phyloP scores from a whole-genome alignment of 2,113 vertebrate species.

The Podiceps cristatus region DNA sequence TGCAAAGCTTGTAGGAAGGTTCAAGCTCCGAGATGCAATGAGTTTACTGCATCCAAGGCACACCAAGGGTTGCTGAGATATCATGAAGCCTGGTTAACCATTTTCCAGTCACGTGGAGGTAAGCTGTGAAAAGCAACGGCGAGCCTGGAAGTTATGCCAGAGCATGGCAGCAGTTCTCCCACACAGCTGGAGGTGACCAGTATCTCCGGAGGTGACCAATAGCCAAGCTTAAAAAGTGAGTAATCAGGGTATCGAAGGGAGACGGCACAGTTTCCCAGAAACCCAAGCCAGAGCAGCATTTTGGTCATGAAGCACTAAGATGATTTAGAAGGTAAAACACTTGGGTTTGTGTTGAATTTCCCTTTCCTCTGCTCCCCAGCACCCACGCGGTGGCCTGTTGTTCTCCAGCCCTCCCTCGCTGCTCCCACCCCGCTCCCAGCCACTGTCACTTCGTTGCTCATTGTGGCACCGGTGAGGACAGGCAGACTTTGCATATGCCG shows the following conservation, averaged over 20 bases:
- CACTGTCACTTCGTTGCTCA: background rate
- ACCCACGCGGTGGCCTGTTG: background rate
- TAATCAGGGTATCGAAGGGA: too few relatives aligned
- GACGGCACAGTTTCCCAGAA: background rate
- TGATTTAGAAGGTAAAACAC: slow-evolving; percentile 62
- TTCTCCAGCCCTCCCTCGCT: background rate
- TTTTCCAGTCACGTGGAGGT: background rate
- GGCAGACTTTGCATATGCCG: background rate
- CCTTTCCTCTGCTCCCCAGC: background rate
- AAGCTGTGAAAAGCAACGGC: background rate
- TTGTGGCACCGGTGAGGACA: background rate
- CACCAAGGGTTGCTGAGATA: background rate
- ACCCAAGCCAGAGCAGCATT: background rate
- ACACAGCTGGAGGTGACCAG: background rate
- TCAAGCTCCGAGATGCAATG: background rate
- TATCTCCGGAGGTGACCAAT: background rate
- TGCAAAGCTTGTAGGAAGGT: background rate
- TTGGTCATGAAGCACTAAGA: background rate
- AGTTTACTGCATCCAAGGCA: background rate
- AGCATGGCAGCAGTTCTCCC: background rate
- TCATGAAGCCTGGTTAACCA: background rate
- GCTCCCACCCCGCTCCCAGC: accelerated
- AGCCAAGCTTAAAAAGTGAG: background rate
- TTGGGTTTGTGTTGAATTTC: slow-evolving; percentile 6
- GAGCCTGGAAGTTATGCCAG: background rate